Evolutionary conservation across 2,888 invertebrate genomes (phyloP).

Genomic region (Andricus quercusramuli): DNA sequence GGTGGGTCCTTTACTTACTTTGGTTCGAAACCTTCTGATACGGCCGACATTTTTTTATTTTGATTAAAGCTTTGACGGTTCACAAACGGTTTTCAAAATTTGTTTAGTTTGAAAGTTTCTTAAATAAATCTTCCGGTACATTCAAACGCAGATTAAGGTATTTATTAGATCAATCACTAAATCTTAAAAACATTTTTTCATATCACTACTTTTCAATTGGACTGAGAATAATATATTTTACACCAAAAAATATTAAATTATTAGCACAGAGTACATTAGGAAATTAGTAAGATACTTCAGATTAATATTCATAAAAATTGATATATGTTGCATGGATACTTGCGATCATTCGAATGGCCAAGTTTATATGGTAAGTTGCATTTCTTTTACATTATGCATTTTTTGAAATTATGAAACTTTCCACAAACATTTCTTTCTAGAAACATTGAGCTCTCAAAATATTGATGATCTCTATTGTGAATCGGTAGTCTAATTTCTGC

Average conservation of each 20-base stretch:
- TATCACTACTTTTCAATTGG: background rate
- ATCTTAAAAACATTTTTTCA: background rate
- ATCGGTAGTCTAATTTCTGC: too few relatives aligned
- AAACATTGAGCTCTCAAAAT: background rate
- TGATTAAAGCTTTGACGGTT: background rate
- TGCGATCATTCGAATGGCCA: background rate
- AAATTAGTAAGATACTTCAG: background rate
- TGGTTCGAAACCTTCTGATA: background rate
- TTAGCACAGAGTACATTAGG: background rate
- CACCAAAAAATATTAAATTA: background rate
- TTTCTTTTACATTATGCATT: background rate
- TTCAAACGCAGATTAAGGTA: slow-evolving; percentile 50
- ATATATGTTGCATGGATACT: background rate
- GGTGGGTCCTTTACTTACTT: background rate
- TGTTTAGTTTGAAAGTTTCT: slow-evolving; percentile 5
- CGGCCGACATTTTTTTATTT: background rate
- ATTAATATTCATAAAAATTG: background rate
- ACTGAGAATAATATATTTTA: background rate
- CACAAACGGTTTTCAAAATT: background rate
- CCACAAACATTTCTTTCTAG: background rate
- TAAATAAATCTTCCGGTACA: slow-evolving; percentile 52
- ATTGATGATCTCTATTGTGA: too few relatives aligned
- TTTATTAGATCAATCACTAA: slow-evolving; percentile 17
- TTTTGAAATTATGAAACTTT: too few relatives aligned
- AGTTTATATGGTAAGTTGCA: background rate